Evolutionary conservation across 2,797 vertebrate species (phyloP).

Genomic region (Eulemur albifrons): DNA sequence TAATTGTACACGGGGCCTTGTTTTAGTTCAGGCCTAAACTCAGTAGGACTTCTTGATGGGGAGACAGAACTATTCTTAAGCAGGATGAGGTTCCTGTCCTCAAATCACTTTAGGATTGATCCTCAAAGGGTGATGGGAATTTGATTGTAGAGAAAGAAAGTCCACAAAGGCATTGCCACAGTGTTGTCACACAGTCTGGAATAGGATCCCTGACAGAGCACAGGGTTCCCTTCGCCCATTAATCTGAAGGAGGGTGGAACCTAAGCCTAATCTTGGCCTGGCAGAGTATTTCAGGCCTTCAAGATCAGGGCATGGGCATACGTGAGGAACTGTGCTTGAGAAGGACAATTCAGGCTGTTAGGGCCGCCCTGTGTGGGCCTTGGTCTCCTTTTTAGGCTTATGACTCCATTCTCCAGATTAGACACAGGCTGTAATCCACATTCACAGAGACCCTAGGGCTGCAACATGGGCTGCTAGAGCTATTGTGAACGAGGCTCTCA

Average conservation of each 20-base stretch:
- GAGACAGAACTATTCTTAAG: not conserved
- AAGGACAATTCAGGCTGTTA: not conserved
- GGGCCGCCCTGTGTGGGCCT: not conserved
- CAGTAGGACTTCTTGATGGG: not conserved
- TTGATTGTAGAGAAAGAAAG: not conserved
- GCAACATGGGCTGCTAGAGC: not conserved
- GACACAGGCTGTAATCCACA: not conserved
- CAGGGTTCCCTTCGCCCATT: not conserved
- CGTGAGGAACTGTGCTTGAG: not conserved
- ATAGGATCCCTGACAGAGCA: not conserved
- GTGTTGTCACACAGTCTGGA: not conserved
- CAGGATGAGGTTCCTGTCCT: not conserved
- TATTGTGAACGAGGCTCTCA: not conserved
- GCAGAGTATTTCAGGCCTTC: not conserved
- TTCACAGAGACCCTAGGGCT: not conserved
- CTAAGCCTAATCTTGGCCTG: not conserved
- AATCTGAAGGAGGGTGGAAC: not conserved
- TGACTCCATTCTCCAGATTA: not conserved
- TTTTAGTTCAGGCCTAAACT: not conserved
- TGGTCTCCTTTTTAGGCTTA: not conserved
- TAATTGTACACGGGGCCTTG: not conserved
- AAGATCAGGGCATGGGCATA: not conserved
- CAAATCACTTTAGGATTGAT: not conserved
- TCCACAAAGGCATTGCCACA: not conserved
- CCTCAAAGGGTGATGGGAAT: slow-evolving; percentile 17